These are phyloP conservation scores for Tauraco hartlaubi DNA, from an alignment of 2,797 vertebrate genomes.

Conservation along the genomic window DNA sequence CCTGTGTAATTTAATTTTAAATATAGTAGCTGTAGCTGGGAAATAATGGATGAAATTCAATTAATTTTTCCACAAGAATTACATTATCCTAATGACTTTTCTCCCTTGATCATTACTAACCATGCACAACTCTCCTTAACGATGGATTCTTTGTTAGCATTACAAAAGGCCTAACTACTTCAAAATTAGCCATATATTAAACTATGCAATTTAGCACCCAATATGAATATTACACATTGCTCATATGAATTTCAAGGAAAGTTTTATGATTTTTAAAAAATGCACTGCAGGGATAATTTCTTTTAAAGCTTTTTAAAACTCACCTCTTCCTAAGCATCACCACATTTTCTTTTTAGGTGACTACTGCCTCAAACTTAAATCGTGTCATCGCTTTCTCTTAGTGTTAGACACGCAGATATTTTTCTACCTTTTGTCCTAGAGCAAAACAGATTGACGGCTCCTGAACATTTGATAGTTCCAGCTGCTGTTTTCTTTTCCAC, in stretches of 20 bases:
- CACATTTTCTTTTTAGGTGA: not conserved
- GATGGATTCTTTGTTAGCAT: not conserved
- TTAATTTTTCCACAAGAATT: conserved; percentile 19
- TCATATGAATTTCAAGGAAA: not conserved
- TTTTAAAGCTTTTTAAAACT: not conserved
- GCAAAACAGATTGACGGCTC: not conserved
- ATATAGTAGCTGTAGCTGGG: not conserved
- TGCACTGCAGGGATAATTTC: not conserved
- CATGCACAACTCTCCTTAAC: not conserved
- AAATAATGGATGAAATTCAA: not conserved
- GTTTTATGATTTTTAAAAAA: not conserved
- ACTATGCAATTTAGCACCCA: not conserved
- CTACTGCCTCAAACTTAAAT: not conserved
- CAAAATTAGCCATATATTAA: not conserved
- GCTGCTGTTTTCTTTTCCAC: not conserved
- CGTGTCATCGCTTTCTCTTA: not conserved
- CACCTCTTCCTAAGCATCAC: not conserved
- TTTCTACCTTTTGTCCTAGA: not conserved
- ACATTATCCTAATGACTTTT: conserved; percentile 13
- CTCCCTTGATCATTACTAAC: not conserved
- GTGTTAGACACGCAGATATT: not conserved
- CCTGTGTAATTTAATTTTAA: not conserved
- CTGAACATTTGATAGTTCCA: not conserved
- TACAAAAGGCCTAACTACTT: not conserved
- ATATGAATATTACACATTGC: not conserved